Conservation (phyloP, 2,113 vertebrate species). For the Ia io region DNA sequence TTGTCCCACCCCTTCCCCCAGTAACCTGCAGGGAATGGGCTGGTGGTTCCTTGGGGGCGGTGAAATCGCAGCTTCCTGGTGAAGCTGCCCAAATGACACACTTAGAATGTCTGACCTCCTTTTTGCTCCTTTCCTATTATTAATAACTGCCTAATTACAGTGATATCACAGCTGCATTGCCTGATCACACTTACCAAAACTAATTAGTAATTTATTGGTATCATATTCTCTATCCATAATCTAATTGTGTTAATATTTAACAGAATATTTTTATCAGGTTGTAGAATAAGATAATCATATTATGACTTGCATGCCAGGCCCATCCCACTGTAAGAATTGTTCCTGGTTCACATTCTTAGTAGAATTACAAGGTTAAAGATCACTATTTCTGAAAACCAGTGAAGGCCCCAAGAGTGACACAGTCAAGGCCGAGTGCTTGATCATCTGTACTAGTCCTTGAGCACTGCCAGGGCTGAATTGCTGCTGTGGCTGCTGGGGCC, state of each 20-base stretch:
- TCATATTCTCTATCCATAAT: not conserved
- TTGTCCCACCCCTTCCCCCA: not conserved
- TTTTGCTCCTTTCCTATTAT: not conserved
- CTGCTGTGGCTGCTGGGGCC: not conserved
- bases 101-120: not conserved
- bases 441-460: fast-evolving
- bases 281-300: not conserved
- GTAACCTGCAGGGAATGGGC: not conserved
- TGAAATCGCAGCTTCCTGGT: not conserved
- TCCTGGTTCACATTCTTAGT: not conserved
- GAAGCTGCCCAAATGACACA: not conserved
- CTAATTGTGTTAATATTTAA: not conserved
- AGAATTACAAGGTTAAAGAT: not conserved
- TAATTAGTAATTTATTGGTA: not conserved
- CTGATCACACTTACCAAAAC: not conserved
- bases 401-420: not conserved
- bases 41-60: not conserved
- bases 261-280: not conserved
- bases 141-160: not conserved
- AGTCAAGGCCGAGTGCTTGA: not conserved
- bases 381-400: not conserved
- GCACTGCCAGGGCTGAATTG: not conserved
- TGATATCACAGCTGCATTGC: not conserved
- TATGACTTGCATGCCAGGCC: not conserved
- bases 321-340: not conserved